Percentiles rank a stretch among this genome's conserved stretches.
Conservation (phyloP, 2,113 vertebrate genomes). For the Dipodomys spectabilis region DNA sequence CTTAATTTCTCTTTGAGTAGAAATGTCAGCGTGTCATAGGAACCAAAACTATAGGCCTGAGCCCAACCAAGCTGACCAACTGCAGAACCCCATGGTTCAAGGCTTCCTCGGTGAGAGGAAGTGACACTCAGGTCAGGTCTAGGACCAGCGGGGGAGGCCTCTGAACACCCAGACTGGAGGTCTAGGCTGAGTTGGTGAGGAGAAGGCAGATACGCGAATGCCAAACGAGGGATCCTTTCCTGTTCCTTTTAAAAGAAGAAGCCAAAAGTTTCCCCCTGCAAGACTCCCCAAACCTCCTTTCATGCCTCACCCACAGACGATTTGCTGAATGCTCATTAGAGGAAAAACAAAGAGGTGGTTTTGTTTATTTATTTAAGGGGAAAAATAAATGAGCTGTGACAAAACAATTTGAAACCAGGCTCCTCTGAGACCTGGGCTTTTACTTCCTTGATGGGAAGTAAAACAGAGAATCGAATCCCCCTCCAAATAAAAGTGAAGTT, state of each 20-base stretch:
- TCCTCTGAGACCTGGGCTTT: conserved; percentile 85
- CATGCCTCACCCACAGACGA: conserved; percentile 73
- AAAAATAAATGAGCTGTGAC: conserved; percentile 86
- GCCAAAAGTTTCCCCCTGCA: conserved; percentile 64
- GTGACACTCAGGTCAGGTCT: background rate
- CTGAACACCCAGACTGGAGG: background rate
- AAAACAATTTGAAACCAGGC: conserved; percentile 83
- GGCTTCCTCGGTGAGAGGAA: background rate
- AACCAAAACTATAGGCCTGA: conserved; percentile 14
- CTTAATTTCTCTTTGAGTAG: conserved; percentile 62
- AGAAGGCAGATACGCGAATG: background rate
- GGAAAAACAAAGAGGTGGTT: conserved; percentile 81
- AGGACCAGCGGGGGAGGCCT: background rate
- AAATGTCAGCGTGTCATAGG: conserved; percentile 50
- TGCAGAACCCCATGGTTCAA: background rate
- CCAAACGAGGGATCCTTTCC: background rate
- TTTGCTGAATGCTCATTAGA: conserved; percentile 78
- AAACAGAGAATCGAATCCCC: conserved; percentile 89
- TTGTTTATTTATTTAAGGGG: conserved; percentile 83
- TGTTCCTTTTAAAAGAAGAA: conserved; percentile 26
- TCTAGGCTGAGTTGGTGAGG: background rate
- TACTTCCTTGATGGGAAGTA: conserved; percentile 88
- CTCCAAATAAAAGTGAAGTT: conserved; percentile 90
- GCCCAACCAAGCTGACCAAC: background rate
- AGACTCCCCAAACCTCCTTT: conserved; percentile 75